Evolutionary conservation across 2,113 vertebrate genomes (phyloP).

Genomic region (Perognathus longimembris): DNA sequence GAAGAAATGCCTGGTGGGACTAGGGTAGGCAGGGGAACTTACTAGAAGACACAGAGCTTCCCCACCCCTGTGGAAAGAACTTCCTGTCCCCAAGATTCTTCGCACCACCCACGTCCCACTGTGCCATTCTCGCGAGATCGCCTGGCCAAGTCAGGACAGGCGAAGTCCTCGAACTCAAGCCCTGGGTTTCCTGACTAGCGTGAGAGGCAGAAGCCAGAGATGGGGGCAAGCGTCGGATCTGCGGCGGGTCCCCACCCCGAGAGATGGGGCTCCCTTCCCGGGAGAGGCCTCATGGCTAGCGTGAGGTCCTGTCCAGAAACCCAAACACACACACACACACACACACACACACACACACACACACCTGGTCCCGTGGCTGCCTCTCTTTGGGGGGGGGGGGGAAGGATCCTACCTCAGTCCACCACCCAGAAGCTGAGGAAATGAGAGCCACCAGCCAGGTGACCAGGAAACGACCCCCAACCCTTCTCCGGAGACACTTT

Average conservation of each 20-base stretch:
- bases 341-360: too few relatives aligned
- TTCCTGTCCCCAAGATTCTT: not conserved
- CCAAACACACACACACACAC: rapidly evolving
- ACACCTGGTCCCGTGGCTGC: not conserved
- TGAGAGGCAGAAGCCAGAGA: not conserved
- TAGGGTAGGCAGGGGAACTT: not conserved
- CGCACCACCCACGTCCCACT: not conserved
- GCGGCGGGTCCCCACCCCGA: not conserved
- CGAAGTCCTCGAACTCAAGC: not conserved
- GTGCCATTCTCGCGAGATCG: not conserved
- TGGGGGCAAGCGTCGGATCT: too few relatives aligned
- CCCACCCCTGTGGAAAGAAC: not conserved
- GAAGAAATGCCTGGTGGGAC: not conserved
- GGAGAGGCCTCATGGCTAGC: rapidly evolving
- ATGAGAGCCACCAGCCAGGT: not conserved
- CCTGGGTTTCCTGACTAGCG: not conserved
- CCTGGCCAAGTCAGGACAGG: not conserved
- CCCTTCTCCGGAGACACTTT: not conserved
- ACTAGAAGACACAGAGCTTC: not conserved
- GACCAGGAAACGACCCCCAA: not conserved
- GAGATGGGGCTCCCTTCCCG: not conserved
- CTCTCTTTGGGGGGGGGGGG: not conserved
- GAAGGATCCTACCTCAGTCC: not conserved
- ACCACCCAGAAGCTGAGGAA: not conserved
- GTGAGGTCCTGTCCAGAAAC: not conserved